phyloP scores from a whole-genome alignment of 2,888 invertebrate genomes.

The Hydraecia micacea region DNA sequence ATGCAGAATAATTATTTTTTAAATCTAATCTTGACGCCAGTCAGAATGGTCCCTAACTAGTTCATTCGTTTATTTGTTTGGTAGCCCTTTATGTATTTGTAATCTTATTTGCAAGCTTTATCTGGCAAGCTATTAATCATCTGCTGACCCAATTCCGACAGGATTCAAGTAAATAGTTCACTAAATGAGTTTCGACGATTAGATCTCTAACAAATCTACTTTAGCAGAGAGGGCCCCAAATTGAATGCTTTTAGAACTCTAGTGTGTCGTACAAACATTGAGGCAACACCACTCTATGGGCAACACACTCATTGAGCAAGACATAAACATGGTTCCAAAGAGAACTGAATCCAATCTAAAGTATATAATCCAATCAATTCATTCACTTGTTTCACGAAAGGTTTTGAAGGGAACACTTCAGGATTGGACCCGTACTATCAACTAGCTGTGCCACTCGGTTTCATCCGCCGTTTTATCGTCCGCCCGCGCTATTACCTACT shows the following conservation, averaged over 20 bases:
- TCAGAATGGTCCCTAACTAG: background rate
- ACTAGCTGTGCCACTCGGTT: background rate
- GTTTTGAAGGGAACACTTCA: conserved; percentile 2
- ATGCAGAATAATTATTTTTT: background rate
- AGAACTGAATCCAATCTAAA: conserved; percentile 30
- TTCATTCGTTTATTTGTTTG: background rate
- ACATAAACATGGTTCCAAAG: conserved; percentile 16
- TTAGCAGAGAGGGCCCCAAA: conserved; percentile 1
- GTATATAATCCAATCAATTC: background rate
- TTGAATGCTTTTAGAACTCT: conserved; percentile 36
- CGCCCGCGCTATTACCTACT: background rate
- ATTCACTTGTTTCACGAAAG: conserved; percentile 15
- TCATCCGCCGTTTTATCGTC: background rate
- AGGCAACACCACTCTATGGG: conserved; percentile 14
- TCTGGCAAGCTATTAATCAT: conserved; percentile 2
- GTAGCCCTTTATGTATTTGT: background rate
- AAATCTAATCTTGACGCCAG: background rate
- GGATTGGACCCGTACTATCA: background rate
- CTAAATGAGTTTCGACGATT: conserved; percentile 14
- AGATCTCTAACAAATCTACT: conserved; percentile 21
- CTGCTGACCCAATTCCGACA: background rate
- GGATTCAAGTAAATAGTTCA: conserved; percentile 24
- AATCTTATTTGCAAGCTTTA: background rate
- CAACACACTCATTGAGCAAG: conserved; percentile 4
- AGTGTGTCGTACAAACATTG: conserved; percentile 22